These are phyloP conservation scores for Microplitis mediator DNA, from an alignment of 1,140 invertebrate genomes.

Conservation along the genomic window DNA sequence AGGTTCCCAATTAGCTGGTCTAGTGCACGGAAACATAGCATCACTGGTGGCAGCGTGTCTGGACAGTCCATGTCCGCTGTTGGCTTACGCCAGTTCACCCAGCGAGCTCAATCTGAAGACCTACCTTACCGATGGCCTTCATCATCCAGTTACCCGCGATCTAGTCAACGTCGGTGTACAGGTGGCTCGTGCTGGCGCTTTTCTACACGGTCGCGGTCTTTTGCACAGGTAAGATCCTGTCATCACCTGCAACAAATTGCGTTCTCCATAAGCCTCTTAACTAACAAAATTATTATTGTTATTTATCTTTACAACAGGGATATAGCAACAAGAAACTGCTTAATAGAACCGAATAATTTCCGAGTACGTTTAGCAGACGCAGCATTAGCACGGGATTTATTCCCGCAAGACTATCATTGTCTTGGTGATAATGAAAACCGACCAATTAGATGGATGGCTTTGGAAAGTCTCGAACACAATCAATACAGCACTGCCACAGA, in stretches of 20 bases:
- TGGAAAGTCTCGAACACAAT: constrained; percentile 83
- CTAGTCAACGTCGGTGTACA: constrained; percentile 90
- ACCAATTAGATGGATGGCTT: constrained; percentile 94
- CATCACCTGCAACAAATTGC: background rate
- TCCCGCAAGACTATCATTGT: constrained; percentile 94
- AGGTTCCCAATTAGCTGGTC: constrained; percentile 81
- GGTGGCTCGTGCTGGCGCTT: constrained; percentile 83
- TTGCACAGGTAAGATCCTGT: constrained; percentile 69
- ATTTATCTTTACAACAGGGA: constrained; percentile 65
- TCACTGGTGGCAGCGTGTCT: constrained; percentile 81
- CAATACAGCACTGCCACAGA: constrained; percentile 82
- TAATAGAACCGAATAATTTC: constrained; percentile 73
- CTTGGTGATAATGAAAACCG: constrained; percentile 93
- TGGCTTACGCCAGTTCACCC: constrained; percentile 79
- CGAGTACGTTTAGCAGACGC: constrained; percentile 88
- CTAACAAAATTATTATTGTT: background rate
- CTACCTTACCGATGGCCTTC: constrained; percentile 69
- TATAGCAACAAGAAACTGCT: constrained; percentile 87
- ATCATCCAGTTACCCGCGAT: constrained; percentile 78
- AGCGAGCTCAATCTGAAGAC: constrained; percentile 87
- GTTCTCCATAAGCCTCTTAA: background rate
- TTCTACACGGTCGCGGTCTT: constrained; percentile 86
- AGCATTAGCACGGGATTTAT: constrained; percentile 87
- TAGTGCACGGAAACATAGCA: constrained; percentile 83
- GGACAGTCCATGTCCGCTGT: constrained; percentile 74